Conservation (phyloP, 2,888 invertebrate genomes). For the Eupithecia pulchellata region DNA sequence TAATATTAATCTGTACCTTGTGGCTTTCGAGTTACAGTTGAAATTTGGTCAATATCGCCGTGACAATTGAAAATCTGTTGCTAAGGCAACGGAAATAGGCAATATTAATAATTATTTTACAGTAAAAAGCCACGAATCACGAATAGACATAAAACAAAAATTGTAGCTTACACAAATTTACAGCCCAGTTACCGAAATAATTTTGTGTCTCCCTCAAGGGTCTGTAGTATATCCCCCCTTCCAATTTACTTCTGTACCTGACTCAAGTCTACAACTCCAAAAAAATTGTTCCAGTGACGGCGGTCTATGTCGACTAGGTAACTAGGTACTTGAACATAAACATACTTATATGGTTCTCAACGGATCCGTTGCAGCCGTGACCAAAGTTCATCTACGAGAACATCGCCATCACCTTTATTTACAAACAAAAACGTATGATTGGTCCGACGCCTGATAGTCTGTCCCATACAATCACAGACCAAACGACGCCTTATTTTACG, state of each 20-base stretch:
- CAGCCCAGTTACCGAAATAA: background rate
- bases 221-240: no score
- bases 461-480: background rate
- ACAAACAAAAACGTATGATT: background rate
- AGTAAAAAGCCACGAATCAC: no score
- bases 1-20: conserved; percentile 47
- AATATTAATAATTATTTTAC: background rate
- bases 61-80: conserved; percentile 9
- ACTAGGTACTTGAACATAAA: no score
- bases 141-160: background rate
- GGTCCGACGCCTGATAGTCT: conserved; percentile 13
- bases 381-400: background rate
- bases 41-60: conserved; percentile 14
- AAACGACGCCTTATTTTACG: conserved; percentile 1
- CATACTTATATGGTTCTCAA: no score
- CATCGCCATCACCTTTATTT: background rate
- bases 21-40: conserved; percentile 23
- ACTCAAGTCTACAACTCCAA: no score
- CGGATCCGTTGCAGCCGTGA: no score
- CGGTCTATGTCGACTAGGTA: no score
- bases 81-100: background rate
- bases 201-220: no score
- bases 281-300: no score
- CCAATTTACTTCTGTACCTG: no score
- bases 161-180: background rate